Evolutionary conservation across 1,140 invertebrate species (phyloP).

Genomic region (Drosophila miranda): DNA sequence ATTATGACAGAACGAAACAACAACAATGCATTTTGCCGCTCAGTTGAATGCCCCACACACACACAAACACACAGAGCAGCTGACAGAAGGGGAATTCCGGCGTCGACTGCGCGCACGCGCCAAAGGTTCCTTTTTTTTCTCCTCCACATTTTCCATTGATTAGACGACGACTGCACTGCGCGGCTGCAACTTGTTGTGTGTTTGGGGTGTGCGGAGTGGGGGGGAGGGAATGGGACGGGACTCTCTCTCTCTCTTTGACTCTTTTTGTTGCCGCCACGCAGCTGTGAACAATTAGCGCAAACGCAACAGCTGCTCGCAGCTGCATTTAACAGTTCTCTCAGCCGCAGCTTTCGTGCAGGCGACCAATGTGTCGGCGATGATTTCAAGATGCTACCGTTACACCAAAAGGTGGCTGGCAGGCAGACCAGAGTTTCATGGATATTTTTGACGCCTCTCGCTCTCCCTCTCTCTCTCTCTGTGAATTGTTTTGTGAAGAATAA

Average conservation of each 20-base stretch:
- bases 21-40: slow-evolving; percentile 31
- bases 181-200: slow-evolving; percentile 34
- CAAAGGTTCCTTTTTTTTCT: slow-evolving; percentile 33
- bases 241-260: slow-evolving; percentile 4
- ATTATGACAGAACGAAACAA: slow-evolving; percentile 55
- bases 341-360: slow-evolving; percentile 1
- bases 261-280: slow-evolving; percentile 54
- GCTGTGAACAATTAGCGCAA: slow-evolving; percentile 75
- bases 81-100: slow-evolving; percentile 25
- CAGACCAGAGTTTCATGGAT: too few species aligned
- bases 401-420: background rate
- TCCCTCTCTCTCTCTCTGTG: background rate
- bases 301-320: slow-evolving; percentile 43
- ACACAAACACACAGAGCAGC: slow-evolving; percentile 27
- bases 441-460: background rate
- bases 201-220: too few species aligned
- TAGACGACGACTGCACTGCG: slow-evolving; percentile 3
- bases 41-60: slow-evolving; percentile 52
- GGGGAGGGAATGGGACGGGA: background rate
- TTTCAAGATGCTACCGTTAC: too few species aligned
- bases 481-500: too few species aligned
- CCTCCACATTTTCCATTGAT: slow-evolving; percentile 6
- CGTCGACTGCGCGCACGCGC: slow-evolving; percentile 62
- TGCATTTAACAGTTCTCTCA: slow-evolving; percentile 4
- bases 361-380: background rate